These are phyloP conservation scores for Intellagama lesueurii DNA, from an alignment of 2,797 vertebrate species.

Conservation along the genomic window DNA sequence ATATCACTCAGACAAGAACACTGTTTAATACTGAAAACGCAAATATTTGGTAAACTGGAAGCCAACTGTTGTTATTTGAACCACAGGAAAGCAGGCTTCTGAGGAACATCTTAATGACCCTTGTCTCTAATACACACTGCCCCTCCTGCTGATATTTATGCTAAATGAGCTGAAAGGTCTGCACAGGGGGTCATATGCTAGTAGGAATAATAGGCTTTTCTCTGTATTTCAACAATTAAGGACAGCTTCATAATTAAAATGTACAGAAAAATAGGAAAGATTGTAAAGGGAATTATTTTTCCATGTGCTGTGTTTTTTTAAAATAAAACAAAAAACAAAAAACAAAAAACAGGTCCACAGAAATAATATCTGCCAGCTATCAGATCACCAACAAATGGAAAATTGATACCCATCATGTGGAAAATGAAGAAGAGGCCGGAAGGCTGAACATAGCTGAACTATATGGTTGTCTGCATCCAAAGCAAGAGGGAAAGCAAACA, in stretches of 20 bases:
- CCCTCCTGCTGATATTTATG: slow-evolving; percentile 29
- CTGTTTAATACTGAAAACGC: slow-evolving; percentile 5
- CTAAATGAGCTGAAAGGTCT: slow-evolving; percentile 15
- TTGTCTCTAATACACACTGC: slow-evolving; percentile 14
- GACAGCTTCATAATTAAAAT: not conserved
- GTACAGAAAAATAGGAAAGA: not conserved
- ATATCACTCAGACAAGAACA: not conserved
- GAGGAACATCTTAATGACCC: slow-evolving; percentile 21
- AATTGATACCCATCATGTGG: not conserved
- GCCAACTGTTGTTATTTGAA: slow-evolving; percentile 4
- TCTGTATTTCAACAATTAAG: not conserved
- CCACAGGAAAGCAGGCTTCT: slow-evolving; percentile 14
- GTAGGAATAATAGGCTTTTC: not conserved
- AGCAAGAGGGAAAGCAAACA: not conserved
- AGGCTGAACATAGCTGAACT: not conserved
- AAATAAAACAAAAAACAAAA: too few relatives aligned
- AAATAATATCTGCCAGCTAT: too few relatives aligned
- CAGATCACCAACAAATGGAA: not conserved
- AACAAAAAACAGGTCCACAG: too few relatives aligned
- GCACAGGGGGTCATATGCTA: slow-evolving; percentile 20
- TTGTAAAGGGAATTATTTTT: not conserved
- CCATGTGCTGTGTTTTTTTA: not conserved
- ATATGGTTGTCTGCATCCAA: not conserved
- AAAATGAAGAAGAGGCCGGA: not conserved
- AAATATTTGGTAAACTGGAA: slow-evolving; percentile 17